phyloP scores from a whole-genome alignment of 1,140 invertebrate genomes.

The Polypedilum vanderplanki region DNA sequence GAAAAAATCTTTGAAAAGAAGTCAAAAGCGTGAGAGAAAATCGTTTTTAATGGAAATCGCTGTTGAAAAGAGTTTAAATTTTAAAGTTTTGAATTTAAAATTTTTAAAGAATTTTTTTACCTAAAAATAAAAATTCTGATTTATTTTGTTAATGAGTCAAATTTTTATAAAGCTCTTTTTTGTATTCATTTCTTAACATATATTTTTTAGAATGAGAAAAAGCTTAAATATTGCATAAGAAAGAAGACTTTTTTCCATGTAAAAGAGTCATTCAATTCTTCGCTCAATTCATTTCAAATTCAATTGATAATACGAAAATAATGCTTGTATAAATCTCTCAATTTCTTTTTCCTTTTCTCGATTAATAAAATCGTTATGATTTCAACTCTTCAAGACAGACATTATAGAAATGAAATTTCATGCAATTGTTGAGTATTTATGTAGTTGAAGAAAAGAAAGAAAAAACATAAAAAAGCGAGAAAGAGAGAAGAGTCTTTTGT shows the following conservation, averaged over 20 bases:
- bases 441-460: constrained; percentile 1
- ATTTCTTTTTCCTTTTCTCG: constrained; percentile 1
- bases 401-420: not conserved
- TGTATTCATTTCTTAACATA: not conserved
- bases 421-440: constrained; percentile 18
- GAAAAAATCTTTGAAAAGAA: too few relatives aligned
- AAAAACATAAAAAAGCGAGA: not conserved
- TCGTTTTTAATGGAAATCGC: too few relatives aligned
- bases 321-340: not conserved
- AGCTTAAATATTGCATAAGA: not conserved
- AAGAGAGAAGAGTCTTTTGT: not conserved
- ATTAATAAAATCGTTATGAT: constrained; percentile 15
- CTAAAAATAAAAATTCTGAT: not conserved
- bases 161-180: not conserved
- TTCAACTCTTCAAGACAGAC: not conserved
- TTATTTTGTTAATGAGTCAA: not conserved
- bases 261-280: not conserved
- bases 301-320: not conserved
- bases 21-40: too few relatives aligned
- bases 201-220: not conserved
- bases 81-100: too few relatives aligned
- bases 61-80: too few relatives aligned
- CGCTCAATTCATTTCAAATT: too few relatives aligned
- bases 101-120: too few relatives aligned
- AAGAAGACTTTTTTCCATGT: not conserved